Evolutionary conservation across 2,888 invertebrate species (phyloP).

Genomic region (Cantharis lateralis): DNA sequence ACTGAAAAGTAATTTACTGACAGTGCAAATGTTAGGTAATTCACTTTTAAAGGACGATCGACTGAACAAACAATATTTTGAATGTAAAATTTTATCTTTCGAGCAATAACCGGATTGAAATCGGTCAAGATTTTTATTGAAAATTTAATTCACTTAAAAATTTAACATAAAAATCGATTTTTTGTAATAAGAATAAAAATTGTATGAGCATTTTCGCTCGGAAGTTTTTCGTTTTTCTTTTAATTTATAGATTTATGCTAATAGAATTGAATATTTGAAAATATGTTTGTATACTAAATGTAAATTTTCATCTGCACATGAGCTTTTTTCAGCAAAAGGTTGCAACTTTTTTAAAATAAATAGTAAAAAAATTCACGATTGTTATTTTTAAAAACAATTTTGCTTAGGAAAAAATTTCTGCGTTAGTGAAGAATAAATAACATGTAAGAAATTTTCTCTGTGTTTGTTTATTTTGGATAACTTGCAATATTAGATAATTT

Average conservation of each 20-base stretch:
- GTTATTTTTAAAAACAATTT: not conserved
- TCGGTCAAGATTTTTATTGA: not conserved
- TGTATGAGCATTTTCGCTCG: not conserved
- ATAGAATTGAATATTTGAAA: not conserved
- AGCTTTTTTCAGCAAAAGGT: not conserved
- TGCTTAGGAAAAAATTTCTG: not conserved
- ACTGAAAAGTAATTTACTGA: slow-evolving; percentile 19
- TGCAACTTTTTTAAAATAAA: not conserved
- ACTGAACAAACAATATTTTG: not conserved
- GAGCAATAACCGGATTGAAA: not conserved
- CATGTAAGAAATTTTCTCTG: no score
- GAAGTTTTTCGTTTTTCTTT: not conserved
- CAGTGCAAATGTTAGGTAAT: slow-evolving; percentile 14
- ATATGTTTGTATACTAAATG: not conserved
- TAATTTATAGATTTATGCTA: not conserved
- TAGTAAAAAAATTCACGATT: not conserved
- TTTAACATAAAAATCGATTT: not conserved
- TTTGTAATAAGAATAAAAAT: not conserved
- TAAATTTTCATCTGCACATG: not conserved
- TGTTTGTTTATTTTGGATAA: no score
- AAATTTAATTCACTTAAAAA: not conserved
- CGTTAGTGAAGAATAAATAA: not conserved
- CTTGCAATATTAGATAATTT: no score
- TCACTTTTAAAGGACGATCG: slow-evolving; percentile 4
- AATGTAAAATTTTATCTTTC: not conserved